phyloP scores from a whole-genome alignment of 1,140 invertebrate species.

The Sarcophaga bullata region DNA sequence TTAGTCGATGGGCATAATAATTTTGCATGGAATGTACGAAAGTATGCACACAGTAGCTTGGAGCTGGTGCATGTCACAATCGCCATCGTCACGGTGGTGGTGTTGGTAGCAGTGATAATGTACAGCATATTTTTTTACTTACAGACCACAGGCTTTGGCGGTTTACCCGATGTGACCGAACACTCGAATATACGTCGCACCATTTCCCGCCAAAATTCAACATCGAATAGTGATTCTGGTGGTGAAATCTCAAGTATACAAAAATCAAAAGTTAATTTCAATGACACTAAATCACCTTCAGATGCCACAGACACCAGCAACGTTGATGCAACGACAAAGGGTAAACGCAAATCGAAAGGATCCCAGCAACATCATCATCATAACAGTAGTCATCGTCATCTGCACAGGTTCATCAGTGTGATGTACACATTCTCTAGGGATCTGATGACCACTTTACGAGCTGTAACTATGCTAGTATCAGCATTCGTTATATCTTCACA shows the following conservation, averaged over 20 bases:
- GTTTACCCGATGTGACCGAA: constrained; percentile 63
- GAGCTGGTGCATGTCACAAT: constrained; percentile 77
- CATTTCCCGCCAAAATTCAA: constrained; percentile 63
- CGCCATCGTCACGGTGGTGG: constrained; percentile 47
- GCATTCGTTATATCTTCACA: too few species aligned
- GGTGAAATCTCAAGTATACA: constrained; percentile 55
- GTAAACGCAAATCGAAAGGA: constrained; percentile 46
- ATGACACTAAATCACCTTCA: constrained; percentile 46
- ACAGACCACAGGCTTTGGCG: constrained; percentile 64
- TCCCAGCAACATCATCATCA: constrained; percentile 44
- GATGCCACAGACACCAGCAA: constrained; percentile 8
- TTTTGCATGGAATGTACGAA: constrained; percentile 85
- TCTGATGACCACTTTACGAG: too few species aligned
- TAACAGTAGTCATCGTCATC: constrained; percentile 42
- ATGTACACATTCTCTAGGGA: too few species aligned
- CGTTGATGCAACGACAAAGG: constrained; percentile 44
- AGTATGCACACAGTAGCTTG: constrained; percentile 84
- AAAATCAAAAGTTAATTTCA: constrained; percentile 62
- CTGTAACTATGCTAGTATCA: too few species aligned
- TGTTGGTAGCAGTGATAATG: constrained; percentile 43
- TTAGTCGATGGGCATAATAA: constrained; percentile 85
- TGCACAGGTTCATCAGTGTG: too few species aligned
- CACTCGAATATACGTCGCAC: constrained; percentile 64
- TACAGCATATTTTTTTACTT: constrained; percentile 46
- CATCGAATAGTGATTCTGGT: constrained; percentile 64